A percentile compares a stretch with the other conserved stretches of the same genome.
Evolutionary conservation across 2,797 vertebrate genomes (phyloP).

Genomic region (Selene dorsalis): DNA sequence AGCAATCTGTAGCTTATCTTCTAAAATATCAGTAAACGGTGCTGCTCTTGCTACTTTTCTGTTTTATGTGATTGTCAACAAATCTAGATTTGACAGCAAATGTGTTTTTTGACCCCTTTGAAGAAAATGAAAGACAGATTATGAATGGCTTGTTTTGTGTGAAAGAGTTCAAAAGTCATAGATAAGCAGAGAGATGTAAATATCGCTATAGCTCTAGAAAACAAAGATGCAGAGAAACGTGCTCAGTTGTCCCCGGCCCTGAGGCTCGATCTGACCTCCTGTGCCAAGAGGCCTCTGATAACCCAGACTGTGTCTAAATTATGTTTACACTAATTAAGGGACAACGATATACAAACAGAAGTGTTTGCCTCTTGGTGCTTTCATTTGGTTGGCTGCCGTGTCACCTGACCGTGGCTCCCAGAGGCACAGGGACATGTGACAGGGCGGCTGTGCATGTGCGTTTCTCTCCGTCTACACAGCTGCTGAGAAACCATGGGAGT

Average conservation of each 20-base stretch:
- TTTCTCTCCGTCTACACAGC: slow-evolving; percentile 63
- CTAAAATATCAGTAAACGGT: neutral
- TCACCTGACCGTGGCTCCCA: slow-evolving; percentile 75
- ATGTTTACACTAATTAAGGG: slow-evolving; percentile 65
- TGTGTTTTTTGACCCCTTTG: neutral
- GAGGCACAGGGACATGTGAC: slow-evolving; percentile 69
- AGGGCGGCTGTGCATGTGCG: slow-evolving; percentile 51
- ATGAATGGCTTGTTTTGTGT: neutral
- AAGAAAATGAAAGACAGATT: neutral
- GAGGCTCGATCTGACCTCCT: slow-evolving; percentile 49
- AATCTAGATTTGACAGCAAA: neutral
- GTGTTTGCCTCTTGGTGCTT: slow-evolving; percentile 53
- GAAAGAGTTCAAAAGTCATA: neutral
- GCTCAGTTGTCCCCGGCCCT: slow-evolving; percentile 25
- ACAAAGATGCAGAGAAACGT: neutral
- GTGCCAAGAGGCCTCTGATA: slow-evolving; percentile 32
- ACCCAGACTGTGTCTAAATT: slow-evolving; percentile 39
- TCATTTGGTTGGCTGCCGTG: slow-evolving; percentile 62
- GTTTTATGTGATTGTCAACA: neutral
- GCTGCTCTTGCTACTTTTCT: neutral
- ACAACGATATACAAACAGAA: slow-evolving; percentile 48
- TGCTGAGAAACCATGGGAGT: slow-evolving; percentile 60
- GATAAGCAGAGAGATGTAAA: neutral
- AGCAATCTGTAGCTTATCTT: neutral
- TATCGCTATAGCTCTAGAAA: neutral